Percentiles rank a stretch among this genome's conserved stretches.
These are phyloP conservation scores for Tonatia bakeri DNA, from an alignment of 2,113 vertebrate genomes.

Conservation along the genomic window DNA sequence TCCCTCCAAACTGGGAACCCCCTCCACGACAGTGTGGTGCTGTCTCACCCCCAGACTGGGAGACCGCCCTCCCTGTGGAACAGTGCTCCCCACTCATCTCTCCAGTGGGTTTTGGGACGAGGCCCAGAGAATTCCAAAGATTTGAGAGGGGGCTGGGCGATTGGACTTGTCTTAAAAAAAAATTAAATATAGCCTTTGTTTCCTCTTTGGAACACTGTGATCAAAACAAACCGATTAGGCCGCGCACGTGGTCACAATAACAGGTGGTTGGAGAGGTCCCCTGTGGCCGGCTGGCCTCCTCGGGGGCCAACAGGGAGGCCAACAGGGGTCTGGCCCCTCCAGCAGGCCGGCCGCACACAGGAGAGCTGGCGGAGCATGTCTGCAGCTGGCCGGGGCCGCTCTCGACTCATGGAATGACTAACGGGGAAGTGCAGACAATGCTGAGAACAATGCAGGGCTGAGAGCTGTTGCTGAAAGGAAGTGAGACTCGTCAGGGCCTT, in stretches of 20 bases:
- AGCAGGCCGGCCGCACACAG: accelerated
- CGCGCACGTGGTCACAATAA: constrained; percentile 46
- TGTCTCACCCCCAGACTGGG: neutral
- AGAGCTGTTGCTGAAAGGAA: constrained; percentile 65
- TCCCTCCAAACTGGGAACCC: neutral
- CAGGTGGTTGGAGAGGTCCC: constrained; percentile 42
- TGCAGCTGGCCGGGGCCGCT: constrained; percentile 75
- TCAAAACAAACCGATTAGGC: constrained; percentile 60
- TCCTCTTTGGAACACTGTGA: constrained; percentile 61
- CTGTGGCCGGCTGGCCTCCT: neutral
- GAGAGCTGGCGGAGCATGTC: constrained; percentile 48
- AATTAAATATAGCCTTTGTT: constrained; percentile 48
- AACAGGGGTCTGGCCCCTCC: neutral
- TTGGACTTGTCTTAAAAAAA: neutral
- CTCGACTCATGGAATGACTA: constrained; percentile 75
- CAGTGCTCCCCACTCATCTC: neutral
- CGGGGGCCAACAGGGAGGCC: neutral
- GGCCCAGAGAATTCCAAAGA: neutral
- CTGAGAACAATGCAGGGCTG: constrained; percentile 57
- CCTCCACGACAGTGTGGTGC: neutral
- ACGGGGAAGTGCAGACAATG: constrained; percentile 70
- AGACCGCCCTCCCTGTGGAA: neutral
- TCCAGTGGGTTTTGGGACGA: neutral
- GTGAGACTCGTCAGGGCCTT: constrained; percentile 52
- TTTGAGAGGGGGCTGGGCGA: neutral